Evolutionary conservation across 2,113 vertebrate species (phyloP), one percentile per base, ranked within the genome.

Genomic region (Phoenicopterus ruber): DNA sequence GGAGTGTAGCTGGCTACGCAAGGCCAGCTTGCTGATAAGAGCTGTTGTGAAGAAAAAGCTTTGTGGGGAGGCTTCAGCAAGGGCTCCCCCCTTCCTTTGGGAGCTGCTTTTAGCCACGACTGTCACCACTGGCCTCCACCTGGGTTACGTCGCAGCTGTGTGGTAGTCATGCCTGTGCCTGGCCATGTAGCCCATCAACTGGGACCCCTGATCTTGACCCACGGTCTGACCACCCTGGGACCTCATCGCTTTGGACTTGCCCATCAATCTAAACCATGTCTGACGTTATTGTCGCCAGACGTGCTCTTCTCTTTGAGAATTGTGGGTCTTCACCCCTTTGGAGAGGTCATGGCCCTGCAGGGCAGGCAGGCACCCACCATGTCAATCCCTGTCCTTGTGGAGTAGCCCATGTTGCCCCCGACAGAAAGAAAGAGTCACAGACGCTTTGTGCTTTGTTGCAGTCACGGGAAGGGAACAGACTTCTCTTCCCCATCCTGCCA

Each of bases 311-410:
- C 8, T 40, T 63, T 34, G 11, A 69, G 49, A 63, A 63, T 1
- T 32, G 18, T 31, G 28, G 19, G 11, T n/a, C 28, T 40, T 36
- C 14, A 63, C 8, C 24, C 7, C 1, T 2, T 0, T 17, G 38
- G 12, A 10, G 17, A 71, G 11, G 7, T 5, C 16, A 50, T 24
- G 36, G n/a, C 9, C 18, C 12, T 32, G 11, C 9, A 0, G 0
- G 34, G 31, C 44, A 46, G 36, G 15, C 1, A 0, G 10, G 20
- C 54, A 46, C 11, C 13, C 2, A 0, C 21, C 34, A 54, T 38
- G 13, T 29, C 26, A 65, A 26, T 19, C 21, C 10, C 15, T 65
- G 44, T 9, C 24, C 20, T 61, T 34, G 10, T 31, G 13, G 31
- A 85, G 40, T 13, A 49, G 17, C 14, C 31, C 22, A 65, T 1